A percentile compares a stretch with the other conserved stretches of the same genome.
These are phyloP conservation scores for Notothenia coriiceps DNA, from an alignment of 2,113 vertebrate species.

Conservation along the genomic window DNA sequence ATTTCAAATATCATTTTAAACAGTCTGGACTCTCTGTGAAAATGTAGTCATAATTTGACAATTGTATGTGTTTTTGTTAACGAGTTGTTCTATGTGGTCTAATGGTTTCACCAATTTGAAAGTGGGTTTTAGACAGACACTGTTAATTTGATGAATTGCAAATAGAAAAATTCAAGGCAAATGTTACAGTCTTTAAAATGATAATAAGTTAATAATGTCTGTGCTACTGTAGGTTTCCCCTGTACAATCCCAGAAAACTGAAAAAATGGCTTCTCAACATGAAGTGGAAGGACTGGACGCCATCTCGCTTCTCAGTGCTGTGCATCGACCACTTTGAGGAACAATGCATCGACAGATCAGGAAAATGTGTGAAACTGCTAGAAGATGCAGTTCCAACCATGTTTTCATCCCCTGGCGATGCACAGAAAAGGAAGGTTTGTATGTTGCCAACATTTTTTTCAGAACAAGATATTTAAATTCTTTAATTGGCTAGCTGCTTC, in stretches of 20 bases:
- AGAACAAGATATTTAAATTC: background rate
- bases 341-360: conserved; percentile 60
- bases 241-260: conserved; percentile 68
- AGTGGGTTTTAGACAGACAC: too few species aligned
- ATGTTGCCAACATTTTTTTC: too few species aligned
- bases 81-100: too few species aligned
- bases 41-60: too few species aligned
- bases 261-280: conserved; percentile 77
- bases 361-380: conserved; percentile 64
- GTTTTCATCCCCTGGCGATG: conserved; percentile 44
- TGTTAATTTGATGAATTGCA: too few species aligned
- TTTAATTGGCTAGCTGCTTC: background rate
- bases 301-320: conserved; percentile 72
- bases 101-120: too few species aligned
- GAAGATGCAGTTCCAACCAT: conserved; percentile 75
- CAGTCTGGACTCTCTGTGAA: too few species aligned
- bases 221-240: conserved; percentile 65
- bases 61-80: too few species aligned
- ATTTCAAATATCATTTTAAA: too few species aligned
- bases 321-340: conserved; percentile 79
- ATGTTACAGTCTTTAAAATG: background rate
- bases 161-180: background rate
- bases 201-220: background rate
- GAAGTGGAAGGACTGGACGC: conserved; percentile 77
- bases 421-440: conserved; percentile 55